Evolutionary conservation across 2,888 invertebrate genomes (phyloP), one percentile per base, ranked within the genome.

Genomic region (Deilephila elpenor): DNA sequence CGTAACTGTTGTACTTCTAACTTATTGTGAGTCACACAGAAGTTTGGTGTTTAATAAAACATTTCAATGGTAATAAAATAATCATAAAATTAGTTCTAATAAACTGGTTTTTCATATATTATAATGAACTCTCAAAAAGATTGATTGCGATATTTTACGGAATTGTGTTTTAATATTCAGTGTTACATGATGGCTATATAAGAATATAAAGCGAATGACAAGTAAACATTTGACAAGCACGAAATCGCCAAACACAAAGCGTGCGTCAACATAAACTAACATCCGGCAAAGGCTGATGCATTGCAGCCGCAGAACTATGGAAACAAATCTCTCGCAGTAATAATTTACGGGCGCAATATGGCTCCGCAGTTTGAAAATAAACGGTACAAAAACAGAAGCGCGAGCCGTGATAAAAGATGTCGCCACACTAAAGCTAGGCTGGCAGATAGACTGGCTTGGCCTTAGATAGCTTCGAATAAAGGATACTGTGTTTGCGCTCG

Each of bases 341-440:
- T 93, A 93, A 94, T 92, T 94, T 92, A 93, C 90, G 88, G 87
- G 88, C 89, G 90, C 93, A 92, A 91, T 93, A 92, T 93, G 90
- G 90, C 86, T 83, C 84, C 88, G 86, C 89, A 89, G 87, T 90
- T 91, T 85, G 86, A 90, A 91, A 90, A 91, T 91, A 90, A 90
- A 90, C 87, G 88, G 87, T 89, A 89, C 88, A 87, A 90, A 90
- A 90, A 90, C 90, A 89, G 89, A 85, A 90, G 89, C 89, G 88
- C 86, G 85, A 88, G 86, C 83, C 86, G 86, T 88, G 91, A 92
- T 93, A 92, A 93, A 91, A 91, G 93, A 92, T 93, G 92, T 92
- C 93, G 88, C 91, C 88, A 89, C 88, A 86, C 89, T 87, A 59
- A 73, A 84, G 85, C 84, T 84, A 82, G 85, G 83, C 84, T 88